Conservation (phyloP, 2,888 invertebrate species). For the Euplagia quadripunctaria region DNA sequence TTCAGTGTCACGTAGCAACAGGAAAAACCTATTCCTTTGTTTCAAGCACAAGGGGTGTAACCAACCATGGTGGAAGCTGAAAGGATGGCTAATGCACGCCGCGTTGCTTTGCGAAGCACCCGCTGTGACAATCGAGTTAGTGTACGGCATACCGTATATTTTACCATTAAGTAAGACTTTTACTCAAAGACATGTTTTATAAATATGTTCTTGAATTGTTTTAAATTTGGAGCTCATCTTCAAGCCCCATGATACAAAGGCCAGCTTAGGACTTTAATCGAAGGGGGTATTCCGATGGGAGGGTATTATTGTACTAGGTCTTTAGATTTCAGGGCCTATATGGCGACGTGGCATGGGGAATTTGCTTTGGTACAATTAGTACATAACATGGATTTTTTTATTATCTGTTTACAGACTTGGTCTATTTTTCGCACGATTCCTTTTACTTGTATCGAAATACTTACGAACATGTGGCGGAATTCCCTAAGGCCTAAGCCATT, state of each 20-base stretch:
- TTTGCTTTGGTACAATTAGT: too few relatives aligned
- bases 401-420: not conserved
- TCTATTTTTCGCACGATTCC: not conserved
- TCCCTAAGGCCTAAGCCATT: constrained; percentile 43
- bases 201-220: constrained; percentile 2
- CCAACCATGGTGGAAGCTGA: constrained; percentile 51
- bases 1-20: constrained; percentile 7
- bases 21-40: constrained; percentile 36
- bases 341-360: too few relatives aligned
- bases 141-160: constrained; percentile 20
- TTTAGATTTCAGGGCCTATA: too few relatives aligned
- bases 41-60: constrained; percentile 35
- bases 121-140: constrained; percentile 54
- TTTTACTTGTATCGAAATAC: not conserved
- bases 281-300: too few relatives aligned
- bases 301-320: too few relatives aligned
- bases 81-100: constrained; percentile 56
- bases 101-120: constrained; percentile 42
- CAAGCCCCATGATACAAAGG: too few relatives aligned
- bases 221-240: not conserved
- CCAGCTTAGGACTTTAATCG: too few relatives aligned
- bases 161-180: constrained; percentile 5
- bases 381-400: too few relatives aligned
- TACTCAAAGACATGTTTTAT: not conserved
- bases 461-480: constrained; percentile 31